Base-by-base conservation (phyloP, 2,888 invertebrate genomes). In the Yponomeuta evonymella region DNA sequence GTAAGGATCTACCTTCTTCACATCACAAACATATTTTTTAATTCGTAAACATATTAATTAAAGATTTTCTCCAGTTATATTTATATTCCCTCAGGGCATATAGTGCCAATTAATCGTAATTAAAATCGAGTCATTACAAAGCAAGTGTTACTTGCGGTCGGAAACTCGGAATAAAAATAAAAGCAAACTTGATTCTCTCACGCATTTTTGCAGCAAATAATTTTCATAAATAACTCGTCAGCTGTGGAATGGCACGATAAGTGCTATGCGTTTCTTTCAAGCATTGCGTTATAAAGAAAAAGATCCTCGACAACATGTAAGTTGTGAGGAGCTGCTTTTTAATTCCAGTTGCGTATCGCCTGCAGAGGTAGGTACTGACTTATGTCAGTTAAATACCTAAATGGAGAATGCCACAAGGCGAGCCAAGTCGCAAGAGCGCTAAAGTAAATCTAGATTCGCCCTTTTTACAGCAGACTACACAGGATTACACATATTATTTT, bases 141-240 rank as follows among this genome's bases (percentile, higher is more conserved):
- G 15, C 51, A 58, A 58, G 15, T 58, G 51, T 5, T 58, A 8
- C 43, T 58, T 58, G 15, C 15, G 12, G 65, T 29, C 79, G 79
- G 76, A 75, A 80, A 9, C 23, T 29, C 79, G 79, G 76, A 75
- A 80, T 76, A 73, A 81, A 88, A 86, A 86, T 80, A 85, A 85
- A 86, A 83, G 81, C 79, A 75, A 74, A 78, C 77, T 82, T 84
- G 81, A 80, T 84, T 86, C 87, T 88, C 89, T 84, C 87, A 88
- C 85, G 86, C 82, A 77, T 79, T 82, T 58, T 76, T 75, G 76
- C 78, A 76, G 79, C 80, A 80, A 82, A 84, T 84, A 82, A 83
- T 81, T 79, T 80, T 78, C 79, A 82, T 81, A 82, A 82, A 84
- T 83, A 80, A 76, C 77, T 80, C 78, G 78, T 76, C 78, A 74